Percentiles rank a stretch among this genome's conserved stretches.
These are phyloP conservation scores for Pemphigus obesinymphae DNA, from an alignment of 1,140 invertebrate genomes.

Conservation along the genomic window DNA sequence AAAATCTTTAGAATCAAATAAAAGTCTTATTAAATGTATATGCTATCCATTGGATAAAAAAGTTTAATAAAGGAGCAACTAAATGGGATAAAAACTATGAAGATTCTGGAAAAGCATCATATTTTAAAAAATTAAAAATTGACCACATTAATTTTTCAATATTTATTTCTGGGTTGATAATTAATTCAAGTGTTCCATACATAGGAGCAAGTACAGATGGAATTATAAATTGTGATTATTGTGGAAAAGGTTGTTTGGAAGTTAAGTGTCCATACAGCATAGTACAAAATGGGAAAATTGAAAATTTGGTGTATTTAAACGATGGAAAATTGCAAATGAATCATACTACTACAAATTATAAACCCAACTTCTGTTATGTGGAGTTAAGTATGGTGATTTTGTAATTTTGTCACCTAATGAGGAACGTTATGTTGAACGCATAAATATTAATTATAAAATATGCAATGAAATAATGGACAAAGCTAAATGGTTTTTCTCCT, in stretches of 20 bases:
- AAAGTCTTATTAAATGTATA: background rate
- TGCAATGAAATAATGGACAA: background rate
- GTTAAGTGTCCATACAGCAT: background rate
- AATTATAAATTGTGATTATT: constrained; percentile 2
- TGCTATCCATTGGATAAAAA: background rate
- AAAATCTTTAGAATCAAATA: background rate
- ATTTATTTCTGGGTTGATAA: background rate
- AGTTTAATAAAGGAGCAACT: background rate
- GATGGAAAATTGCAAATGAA: background rate
- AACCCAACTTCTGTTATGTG: background rate
- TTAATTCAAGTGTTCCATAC: background rate
- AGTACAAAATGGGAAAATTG: background rate
- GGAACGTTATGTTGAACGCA: background rate
- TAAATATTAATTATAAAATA: background rate
- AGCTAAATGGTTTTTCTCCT: background rate
- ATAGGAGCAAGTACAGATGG: background rate
- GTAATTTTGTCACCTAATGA: background rate
- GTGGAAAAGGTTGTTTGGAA: background rate
- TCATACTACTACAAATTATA: background rate
- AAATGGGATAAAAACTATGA: background rate
- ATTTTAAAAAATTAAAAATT: background rate
- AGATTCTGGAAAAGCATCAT: background rate
- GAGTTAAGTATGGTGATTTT: background rate
- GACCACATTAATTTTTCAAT: background rate
- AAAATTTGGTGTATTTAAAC: background rate